Percentiles rank a stretch among this genome's conserved stretches.
phyloP scores from a whole-genome alignment of 2,113 vertebrate genomes.

The Chamaea fasciata region DNA sequence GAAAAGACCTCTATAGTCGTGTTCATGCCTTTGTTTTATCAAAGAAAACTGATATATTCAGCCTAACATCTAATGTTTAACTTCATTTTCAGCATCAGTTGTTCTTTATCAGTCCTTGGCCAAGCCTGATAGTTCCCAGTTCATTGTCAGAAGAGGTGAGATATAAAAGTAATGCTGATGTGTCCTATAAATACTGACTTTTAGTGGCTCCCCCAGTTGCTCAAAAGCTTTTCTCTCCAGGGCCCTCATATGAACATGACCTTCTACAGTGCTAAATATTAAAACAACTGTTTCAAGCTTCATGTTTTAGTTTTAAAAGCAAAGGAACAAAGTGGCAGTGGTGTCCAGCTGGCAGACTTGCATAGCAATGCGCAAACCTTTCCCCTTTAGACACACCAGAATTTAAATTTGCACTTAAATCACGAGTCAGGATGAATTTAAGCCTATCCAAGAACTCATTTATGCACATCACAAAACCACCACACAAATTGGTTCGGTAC shows the following conservation, averaged over 20 bases:
- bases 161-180: background rate
- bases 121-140: background rate
- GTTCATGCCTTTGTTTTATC: background rate
- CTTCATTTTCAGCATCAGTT: background rate
- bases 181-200: background rate
- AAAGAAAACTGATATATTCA: background rate
- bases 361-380: background rate
- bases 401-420: conserved; percentile 39
- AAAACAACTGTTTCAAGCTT: conserved; percentile 21
- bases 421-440: conserved; percentile 20
- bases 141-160: background rate
- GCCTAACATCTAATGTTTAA: background rate
- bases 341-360: conserved; percentile 38
- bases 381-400: conserved; percentile 9
- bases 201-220: background rate
- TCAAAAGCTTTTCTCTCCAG: background rate
- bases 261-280: conserved; percentile 8
- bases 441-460: conserved; percentile 53
- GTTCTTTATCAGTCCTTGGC: background rate
- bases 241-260: background rate
- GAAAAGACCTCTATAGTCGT: background rate
- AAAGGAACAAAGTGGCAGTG: background rate
- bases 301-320: background rate
- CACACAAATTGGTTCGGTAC: background rate
- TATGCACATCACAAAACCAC: conserved; percentile 31